Evolutionary conservation across 2,888 invertebrate genomes (phyloP), one percentile per base, ranked within the genome.

Genomic region (Drosophila borborema): DNA sequence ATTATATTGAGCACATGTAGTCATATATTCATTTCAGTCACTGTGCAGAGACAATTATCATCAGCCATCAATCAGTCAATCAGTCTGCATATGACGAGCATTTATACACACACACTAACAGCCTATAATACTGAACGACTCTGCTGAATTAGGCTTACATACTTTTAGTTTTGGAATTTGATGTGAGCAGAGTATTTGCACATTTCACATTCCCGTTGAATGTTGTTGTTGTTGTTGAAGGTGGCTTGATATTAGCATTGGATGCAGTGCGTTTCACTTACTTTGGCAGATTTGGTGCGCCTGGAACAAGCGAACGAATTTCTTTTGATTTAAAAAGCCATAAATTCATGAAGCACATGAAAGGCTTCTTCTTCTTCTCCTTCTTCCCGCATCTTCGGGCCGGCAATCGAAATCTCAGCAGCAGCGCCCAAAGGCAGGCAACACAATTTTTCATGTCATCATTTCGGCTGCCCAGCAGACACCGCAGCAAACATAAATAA

Each of bases 361-460:
- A 72, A 68, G 61, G 72, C 16, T 2, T 6, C 40, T 40, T 14
- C 40, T 40, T 7, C 40, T 40, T n/a, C 41, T 40, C 3, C 31
- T 28, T 31, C 58, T 43, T 45, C 4, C 4, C 54, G 46, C 31
- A 56, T 46, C 64, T 75, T 68, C 54, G 60, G 28, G 63, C 49
- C 54, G 55, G 67, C 71, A 72, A 68, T 72, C 60, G 53, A 64
- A 75, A 80, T 66, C 70, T 77, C 73, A 70, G 65, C 65, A 54
- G 54, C 72, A 82, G 79, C 81, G 77, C 81, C 81, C 74, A 71
- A 78, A 72, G 74, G 79, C 74, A 72, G 75, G 78, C 75, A 82
- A 72, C 77, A 86, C 81, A 86, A 81, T 82, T 87, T 87, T 81
- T 87, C 87, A 89, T 88, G 82, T 77, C 86, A 86, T 89, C 77